Evolutionary conservation across 2,888 invertebrate species (phyloP).

Genomic region (Thyatira batis): DNA sequence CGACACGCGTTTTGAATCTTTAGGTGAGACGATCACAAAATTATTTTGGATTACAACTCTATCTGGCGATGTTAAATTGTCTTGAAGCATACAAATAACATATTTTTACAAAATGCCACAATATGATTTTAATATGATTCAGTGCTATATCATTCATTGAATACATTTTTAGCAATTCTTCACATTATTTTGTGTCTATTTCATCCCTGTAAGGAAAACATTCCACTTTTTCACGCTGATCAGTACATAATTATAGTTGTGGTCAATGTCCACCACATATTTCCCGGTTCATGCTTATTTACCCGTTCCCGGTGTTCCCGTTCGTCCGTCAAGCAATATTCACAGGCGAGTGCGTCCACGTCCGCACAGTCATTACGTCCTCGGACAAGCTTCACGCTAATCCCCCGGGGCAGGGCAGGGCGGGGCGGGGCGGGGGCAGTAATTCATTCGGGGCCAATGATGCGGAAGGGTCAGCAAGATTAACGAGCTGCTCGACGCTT

Average conservation of each 20-base stretch:
- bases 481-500: slow-evolving; percentile 36
- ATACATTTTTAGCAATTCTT: too few relatives aligned
- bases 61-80: neutral
- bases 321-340: slow-evolving; percentile 28
- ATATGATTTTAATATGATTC: too few relatives aligned
- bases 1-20: neutral
- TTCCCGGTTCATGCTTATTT: neutral
- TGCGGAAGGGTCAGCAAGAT: slow-evolving; percentile 59
- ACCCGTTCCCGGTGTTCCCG: neutral
- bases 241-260: too few relatives aligned
- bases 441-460: slow-evolving; percentile 53
- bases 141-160: too few relatives aligned
- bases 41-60: neutral
- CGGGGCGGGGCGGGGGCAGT: slow-evolving; percentile 22
- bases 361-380: slow-evolving; percentile 31
- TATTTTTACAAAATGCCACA: neutral
- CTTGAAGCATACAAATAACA: neutral
- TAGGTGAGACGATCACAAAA: neutral
- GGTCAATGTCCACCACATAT: neutral
- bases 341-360: slow-evolving; percentile 16
- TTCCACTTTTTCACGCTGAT: too few relatives aligned
- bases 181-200: too few relatives aligned
- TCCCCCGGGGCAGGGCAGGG: slow-evolving; percentile 3
- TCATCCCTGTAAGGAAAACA: too few relatives aligned
- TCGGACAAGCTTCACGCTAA: slow-evolving; percentile 10